Evolutionary conservation across 2,888 invertebrate species (phyloP), one percentile per base, ranked within the genome.

Genomic region (Apeira syringaria): DNA sequence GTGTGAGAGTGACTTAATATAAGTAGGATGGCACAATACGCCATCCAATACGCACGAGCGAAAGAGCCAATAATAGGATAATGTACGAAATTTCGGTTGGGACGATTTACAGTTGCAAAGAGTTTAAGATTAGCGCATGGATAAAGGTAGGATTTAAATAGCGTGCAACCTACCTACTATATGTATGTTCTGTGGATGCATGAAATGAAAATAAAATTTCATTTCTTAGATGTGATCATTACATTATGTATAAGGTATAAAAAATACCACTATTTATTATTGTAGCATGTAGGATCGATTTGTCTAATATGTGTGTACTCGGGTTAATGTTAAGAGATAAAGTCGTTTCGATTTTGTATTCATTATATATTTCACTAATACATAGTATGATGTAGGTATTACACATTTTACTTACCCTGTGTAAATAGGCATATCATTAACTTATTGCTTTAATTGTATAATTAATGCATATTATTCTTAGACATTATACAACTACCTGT

Each of bases 351-450:
- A 13, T 41, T 39, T 46, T 46, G 24, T 41, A 46, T 46, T 27
- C 32, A 17, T 40, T 46, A n/a, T 46, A 46, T 46, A 46, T 40
- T 46, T 37, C 36, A 40, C 36, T 41, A 37, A 15, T 29, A 44
- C 36, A 33, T 38, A 13, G 17, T 44, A 13, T 26, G 29, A 39
- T 34, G 33, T 44, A 47, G 48, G 32, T 37, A n/a, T n/a, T n/a
- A 45, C 43, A 47, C 20, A 39, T 50, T 50, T 42, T 37, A 41
- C 34, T 51, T 39, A 41, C 50, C 51, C 47, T 53, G 54, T 50
- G 38, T 47, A 43, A 42, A 40, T 48, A 53, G 47, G 41, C 48
- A 38, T 45, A 45, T 45, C 45, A 45, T 17, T 20, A 5, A 24
- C 9, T 24, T 24, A 24, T 24, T 24, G 20, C 7, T 20, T 7